These are phyloP conservation scores for Cryptus viduatorius DNA, from an alignment of 2,888 invertebrate species.

Conservation along the genomic window DNA sequence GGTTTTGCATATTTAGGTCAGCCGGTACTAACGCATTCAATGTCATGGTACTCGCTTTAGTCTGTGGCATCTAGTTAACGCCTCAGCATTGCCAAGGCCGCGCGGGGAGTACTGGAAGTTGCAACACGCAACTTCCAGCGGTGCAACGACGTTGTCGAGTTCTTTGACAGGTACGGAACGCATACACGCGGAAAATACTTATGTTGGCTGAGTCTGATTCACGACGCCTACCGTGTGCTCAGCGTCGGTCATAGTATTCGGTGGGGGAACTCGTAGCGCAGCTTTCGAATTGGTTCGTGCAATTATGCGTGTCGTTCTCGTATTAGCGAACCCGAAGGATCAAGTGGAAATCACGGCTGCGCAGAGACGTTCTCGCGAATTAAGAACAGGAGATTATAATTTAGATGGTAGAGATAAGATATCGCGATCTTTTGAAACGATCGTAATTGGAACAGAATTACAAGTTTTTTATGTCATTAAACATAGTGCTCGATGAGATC, in stretches of 20 bases:
- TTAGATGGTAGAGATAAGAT: not conserved
- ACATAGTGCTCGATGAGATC: not conserved
- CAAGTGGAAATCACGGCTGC: not conserved
- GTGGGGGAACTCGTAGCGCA: not conserved
- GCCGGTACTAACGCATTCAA: conserved; percentile 44
- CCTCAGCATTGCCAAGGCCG: conserved; percentile 46
- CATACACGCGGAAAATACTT: not conserved
- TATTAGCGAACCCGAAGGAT: conserved; percentile 21
- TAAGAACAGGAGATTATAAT: not conserved
- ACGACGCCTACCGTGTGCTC: conserved; percentile 2
- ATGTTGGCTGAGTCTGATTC: conserved; percentile 21
- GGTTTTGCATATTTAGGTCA: conserved; percentile 65
- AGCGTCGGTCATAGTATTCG: not conserved
- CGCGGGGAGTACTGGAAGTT: not conserved
- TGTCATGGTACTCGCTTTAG: conserved; percentile 5
- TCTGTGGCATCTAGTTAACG: conserved; percentile 54
- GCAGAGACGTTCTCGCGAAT: not conserved
- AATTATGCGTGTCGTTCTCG: conserved; percentile 29
- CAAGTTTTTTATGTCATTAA: not conserved
- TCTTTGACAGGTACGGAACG: conserved; percentile 34
- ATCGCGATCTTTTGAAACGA: not conserved
- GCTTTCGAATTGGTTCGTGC: conserved; percentile 37
- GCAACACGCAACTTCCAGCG: conserved; percentile 1
- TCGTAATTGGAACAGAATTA: not conserved
- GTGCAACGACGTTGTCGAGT: not conserved